Evolutionary conservation across 2,113 vertebrate species (phyloP).

Genomic region (Cromileptes altivelis): DNA sequence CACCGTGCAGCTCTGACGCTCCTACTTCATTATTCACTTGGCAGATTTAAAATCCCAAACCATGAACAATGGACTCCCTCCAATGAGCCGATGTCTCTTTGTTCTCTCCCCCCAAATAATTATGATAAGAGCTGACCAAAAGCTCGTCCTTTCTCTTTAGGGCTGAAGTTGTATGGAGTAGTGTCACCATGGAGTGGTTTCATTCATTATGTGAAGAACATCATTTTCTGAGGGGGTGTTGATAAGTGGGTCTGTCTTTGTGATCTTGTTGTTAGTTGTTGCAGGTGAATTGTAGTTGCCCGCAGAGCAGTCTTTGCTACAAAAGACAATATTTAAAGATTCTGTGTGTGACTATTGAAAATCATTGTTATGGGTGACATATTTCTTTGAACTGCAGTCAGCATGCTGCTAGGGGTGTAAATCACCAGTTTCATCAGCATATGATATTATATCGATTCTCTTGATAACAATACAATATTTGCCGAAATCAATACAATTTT

Average conservation of each 20-base stretch:
- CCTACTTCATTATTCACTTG: conserved; percentile 58
- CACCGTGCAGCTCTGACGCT: conserved; percentile 38
- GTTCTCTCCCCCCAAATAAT: conserved; percentile 60
- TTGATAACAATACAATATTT: no score
- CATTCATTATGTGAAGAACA: conserved; percentile 45
- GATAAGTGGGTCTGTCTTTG: conserved; percentile 19
- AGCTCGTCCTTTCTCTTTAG: conserved; percentile 44
- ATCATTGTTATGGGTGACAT: no score
- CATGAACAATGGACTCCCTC: conserved; percentile 52
- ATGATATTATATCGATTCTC: no score
- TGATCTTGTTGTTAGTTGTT: not conserved
- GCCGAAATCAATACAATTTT: no score
- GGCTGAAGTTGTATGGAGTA: conserved; percentile 27
- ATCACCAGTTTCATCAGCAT: no score
- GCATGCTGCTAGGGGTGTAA: no score
- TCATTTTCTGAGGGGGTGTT: conserved; percentile 28
- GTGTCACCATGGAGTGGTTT: conserved; percentile 25
- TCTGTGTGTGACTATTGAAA: no score
- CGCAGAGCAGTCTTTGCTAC: not conserved
- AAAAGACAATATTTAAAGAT: not conserved
- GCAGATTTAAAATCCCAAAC: conserved; percentile 64
- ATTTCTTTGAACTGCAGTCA: no score
- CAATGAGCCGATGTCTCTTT: conserved; percentile 63
- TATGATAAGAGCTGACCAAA: conserved; percentile 63
- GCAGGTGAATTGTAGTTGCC: conserved; percentile 9